Evolutionary conservation across 1,140 invertebrate species (phyloP).

Genomic region (Alviniconcha marisindica): DNA sequence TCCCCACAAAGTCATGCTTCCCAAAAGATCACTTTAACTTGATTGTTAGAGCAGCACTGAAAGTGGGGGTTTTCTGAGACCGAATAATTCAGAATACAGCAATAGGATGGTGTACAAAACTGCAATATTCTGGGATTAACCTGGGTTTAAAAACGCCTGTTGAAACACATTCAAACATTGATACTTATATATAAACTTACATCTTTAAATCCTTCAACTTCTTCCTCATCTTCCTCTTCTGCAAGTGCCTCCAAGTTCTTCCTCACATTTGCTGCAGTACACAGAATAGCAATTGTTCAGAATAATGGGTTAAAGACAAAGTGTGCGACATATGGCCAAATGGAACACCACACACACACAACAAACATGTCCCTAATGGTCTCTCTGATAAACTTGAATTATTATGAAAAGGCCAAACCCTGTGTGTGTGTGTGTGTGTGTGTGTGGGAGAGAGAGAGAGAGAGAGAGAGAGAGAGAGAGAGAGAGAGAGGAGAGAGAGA

Average conservation of each 20-base stretch:
- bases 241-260: conserved; percentile 32
- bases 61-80: too few relatives aligned
- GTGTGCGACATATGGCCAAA: neutral
- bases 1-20: too few relatives aligned
- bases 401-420: too few relatives aligned
- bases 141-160: too few relatives aligned
- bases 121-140: too few relatives aligned
- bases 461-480: neutral
- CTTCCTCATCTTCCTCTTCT: conserved; percentile 35
- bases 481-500: neutral
- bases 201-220: neutral
- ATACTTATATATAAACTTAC: too few relatives aligned
- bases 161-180: too few relatives aligned
- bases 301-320: neutral
- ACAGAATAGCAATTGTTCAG: neutral
- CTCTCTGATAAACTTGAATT: neutral
- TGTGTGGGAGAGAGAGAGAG: conserved; percentile 17
- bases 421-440: too few relatives aligned
- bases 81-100: too few relatives aligned
- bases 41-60: too few relatives aligned
- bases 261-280: conserved; percentile 9
- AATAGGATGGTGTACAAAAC: too few relatives aligned
- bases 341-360: neutral
- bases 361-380: neutral
- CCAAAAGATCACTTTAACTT: too few relatives aligned